Evolutionary conservation across 2,113 vertebrate species (phyloP), one percentile per base, ranked within the genome.

Genomic region (Protomyctophum bolini): DNA sequence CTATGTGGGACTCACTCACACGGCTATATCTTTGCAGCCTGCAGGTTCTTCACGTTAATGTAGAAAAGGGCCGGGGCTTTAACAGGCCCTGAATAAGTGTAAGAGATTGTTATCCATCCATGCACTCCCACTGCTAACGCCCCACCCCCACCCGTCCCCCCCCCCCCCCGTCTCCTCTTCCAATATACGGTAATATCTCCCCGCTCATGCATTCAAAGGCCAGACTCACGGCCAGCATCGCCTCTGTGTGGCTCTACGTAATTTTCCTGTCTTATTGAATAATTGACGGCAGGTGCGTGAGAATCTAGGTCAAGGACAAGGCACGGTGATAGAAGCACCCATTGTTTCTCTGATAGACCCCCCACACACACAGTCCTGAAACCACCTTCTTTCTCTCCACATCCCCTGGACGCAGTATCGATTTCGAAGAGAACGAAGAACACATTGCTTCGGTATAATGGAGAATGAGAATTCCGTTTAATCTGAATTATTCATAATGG

Each of bases 281-380:
- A 88, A 80, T 84, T 14, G 29, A 73, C 80, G 75, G 78, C 52
- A 7, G n/a, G 79, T 76, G 76, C 49, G 50, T 79, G 82, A 80
- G 76, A 87, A 89, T 82, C 63, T 83, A 74, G 86, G 89, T 84
- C 87, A 89, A 88, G 84, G 87, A 85, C 66, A 7, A 63, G 73
- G 66, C 65, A 45, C 62, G 62, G 54, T 10, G 63, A 47, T 76
- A 75, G 63, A 67, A 45, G 29, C 57, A n/a, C 1, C 71, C 76
- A 75, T 83, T 75, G 50, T 9, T 52, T 52, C 45, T 45, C 21
- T 21, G 21, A 21, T 21, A 14, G 54, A n/a, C n/a, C 54, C 54
- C 6, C 54, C 54, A 28, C 9, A n/a, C n/a, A n/a, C 56, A 14
- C 56, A 58, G 6, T 4, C 56, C 56, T 5, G 1, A 4, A 21